Evolutionary conservation across 2,113 vertebrate genomes (phyloP).

Genomic region (Ictidomys tridecemlineatus): DNA sequence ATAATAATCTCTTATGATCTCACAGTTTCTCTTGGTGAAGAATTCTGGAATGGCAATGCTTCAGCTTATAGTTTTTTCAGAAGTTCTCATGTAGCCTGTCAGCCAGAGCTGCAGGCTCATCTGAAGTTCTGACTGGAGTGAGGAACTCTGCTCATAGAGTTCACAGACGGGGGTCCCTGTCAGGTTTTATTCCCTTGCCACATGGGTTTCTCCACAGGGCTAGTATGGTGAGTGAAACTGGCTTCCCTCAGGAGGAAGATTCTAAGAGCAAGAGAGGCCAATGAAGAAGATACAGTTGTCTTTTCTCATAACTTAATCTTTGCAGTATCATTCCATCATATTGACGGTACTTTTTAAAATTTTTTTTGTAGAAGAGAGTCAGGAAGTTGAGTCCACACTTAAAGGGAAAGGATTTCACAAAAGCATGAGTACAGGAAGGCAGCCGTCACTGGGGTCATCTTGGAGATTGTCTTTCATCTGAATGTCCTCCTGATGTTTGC

Average conservation of each 20-base stretch:
- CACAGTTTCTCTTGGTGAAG: neutral
- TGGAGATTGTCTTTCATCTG: neutral
- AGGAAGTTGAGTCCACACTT: neutral
- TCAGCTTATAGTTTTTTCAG: neutral
- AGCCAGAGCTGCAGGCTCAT: neutral
- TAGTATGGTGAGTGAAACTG: neutral
- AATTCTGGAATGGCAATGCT: neutral
- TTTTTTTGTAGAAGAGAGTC: neutral
- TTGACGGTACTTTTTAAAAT: neutral
- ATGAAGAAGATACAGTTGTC: neutral
- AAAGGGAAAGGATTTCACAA: neutral
- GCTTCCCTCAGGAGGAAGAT: neutral
- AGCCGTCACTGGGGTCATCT: neutral
- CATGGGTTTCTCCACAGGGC: neutral
- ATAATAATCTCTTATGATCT: neutral
- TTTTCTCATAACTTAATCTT: neutral
- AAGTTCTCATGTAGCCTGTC: neutral
- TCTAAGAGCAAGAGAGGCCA: neutral
- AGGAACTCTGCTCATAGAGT: neutral
- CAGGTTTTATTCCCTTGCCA: neutral
- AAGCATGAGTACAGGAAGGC: neutral
- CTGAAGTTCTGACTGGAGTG: neutral
- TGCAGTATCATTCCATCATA: neutral
- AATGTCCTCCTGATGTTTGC: neutral
- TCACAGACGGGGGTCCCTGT: neutral